These are phyloP conservation scores for Brachynemurus nebulosus DNA, from an alignment of 2,888 invertebrate species.

Conservation along the genomic window DNA sequence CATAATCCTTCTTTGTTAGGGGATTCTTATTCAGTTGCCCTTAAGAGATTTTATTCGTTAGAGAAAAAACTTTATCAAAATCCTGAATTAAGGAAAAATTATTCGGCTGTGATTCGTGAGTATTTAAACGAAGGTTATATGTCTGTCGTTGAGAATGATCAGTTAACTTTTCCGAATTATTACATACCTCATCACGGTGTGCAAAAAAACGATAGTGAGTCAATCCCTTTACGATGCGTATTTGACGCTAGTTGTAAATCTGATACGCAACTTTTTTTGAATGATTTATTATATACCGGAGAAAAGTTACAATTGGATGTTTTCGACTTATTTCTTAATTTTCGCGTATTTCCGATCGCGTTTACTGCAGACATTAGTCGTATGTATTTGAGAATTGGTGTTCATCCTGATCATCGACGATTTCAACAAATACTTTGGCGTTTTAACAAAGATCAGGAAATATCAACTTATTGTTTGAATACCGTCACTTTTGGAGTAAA, in stretches of 20 bases:
- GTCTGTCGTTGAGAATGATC: too few species aligned
- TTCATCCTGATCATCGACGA: conserved; percentile 10
- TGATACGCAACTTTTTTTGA: too few species aligned
- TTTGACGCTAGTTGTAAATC: too few species aligned
- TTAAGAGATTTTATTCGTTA: not conserved
- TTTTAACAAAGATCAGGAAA: not conserved
- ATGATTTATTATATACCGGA: conserved; percentile 3
- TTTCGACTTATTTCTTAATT: conserved; percentile 4
- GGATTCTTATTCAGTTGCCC: not conserved
- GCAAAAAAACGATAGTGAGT: too few species aligned
- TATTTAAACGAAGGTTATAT: not conserved
- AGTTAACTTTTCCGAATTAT: too few species aligned
- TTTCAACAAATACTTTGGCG: conserved; percentile 12
- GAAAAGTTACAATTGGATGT: conserved; percentile 9
- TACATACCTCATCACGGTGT: too few species aligned
- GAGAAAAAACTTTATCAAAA: not conserved
- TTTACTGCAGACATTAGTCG: conserved; percentile 11
- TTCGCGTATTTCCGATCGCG: conserved; percentile 3
- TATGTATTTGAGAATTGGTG: conserved; percentile 16
- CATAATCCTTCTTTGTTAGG: not conserved
- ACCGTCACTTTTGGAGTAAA: conserved; percentile 6
- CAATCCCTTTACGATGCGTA: too few species aligned
- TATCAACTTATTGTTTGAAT: conserved; percentile 3
- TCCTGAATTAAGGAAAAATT: too few species aligned
- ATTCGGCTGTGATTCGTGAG: not conserved